These are phyloP conservation scores for Hydropotes inermis DNA, from an alignment of 2,113 vertebrate genomes.

Conservation along the genomic window DNA sequence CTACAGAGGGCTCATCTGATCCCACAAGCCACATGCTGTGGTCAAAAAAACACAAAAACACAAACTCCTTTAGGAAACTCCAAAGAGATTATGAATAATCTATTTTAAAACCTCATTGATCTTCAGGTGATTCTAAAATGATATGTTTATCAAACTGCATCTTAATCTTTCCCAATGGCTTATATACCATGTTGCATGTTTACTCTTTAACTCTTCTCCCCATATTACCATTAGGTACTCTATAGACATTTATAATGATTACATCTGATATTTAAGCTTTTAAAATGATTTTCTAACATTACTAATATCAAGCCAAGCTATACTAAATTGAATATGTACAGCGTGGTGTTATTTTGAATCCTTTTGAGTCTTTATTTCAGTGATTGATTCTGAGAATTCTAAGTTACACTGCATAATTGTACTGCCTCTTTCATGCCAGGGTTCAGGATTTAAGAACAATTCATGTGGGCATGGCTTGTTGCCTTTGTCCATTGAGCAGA, in stretches of 20 bases:
- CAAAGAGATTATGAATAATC: background rate
- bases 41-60: background rate
- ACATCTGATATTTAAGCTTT: conserved; percentile 23
- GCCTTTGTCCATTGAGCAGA: background rate
- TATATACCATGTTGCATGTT: background rate
- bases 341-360: background rate
- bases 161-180: background rate
- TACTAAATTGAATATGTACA: background rate
- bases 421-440: background rate
- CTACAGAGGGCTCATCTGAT: background rate
- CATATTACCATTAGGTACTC: background rate
- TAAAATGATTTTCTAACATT: conserved; percentile 8
- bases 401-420: background rate
- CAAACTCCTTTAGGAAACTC: background rate
- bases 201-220: background rate
- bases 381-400: background rate
- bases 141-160: background rate
- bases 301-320: background rate
- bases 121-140: background rate
- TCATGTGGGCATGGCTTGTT: background rate
- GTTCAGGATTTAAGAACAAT: conserved; percentile 19
- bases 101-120: background rate
- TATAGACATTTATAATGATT: conserved; percentile 28
- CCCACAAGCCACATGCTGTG: background rate
- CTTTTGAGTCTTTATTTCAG: background rate